Conservation (phyloP, 2,113 vertebrate genomes). For the Zapornia atra region DNA sequence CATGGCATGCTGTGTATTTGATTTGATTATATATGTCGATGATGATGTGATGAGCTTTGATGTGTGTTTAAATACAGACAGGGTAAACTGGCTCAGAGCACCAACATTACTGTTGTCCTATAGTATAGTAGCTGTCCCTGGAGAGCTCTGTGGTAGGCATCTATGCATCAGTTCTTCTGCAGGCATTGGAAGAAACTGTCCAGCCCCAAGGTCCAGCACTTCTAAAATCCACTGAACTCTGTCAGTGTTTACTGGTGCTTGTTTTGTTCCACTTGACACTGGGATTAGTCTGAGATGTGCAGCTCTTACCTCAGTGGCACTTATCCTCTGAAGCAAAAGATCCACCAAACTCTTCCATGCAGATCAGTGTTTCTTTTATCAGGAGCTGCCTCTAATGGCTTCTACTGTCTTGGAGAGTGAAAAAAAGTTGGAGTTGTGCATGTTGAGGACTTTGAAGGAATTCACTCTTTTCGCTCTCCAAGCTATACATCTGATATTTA, state of each 20-base stretch:
- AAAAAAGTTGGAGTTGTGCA: not conserved
- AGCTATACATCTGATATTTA: not conserved
- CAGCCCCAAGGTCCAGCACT: not conserved
- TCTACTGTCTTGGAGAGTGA: not conserved
- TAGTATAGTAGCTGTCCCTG: not conserved
- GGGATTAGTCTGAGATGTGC: not conserved
- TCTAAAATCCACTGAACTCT: not conserved
- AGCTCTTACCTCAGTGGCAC: not conserved
- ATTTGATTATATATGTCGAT: not conserved
- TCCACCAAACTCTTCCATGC: not conserved
- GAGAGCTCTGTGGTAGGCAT: not conserved
- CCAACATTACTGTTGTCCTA: rapidly evolving
- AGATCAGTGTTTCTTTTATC: not conserved
- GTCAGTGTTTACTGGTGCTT: not conserved
- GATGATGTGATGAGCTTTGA: not conserved
- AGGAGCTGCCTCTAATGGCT: not conserved
- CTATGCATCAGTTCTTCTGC: not conserved
- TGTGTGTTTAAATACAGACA: too few species aligned
- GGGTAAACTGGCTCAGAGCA: not conserved
- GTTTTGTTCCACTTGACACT: rapidly evolving
- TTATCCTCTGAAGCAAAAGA: not conserved
- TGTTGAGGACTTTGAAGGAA: not conserved
- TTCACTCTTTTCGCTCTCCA: rapidly evolving
- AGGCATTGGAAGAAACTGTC: not conserved
- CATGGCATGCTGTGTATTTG: not conserved